phyloP scores from a whole-genome alignment of 2,888 invertebrate species.

The Spodoptera exigua region DNA sequence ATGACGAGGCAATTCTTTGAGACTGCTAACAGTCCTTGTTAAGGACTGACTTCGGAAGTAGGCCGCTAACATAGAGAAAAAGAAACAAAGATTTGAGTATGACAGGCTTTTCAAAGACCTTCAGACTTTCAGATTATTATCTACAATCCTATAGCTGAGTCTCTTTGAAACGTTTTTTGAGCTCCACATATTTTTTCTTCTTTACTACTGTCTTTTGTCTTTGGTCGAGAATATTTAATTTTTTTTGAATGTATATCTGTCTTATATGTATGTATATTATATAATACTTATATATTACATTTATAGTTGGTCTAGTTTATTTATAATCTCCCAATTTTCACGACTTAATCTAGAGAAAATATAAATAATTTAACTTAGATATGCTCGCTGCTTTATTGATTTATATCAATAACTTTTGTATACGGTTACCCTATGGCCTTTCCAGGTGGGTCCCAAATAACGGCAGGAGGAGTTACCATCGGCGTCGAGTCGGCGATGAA shows the following conservation, averaged over 20 bases:
- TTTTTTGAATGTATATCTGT: background rate
- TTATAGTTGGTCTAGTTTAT: no score
- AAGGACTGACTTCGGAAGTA: constrained; percentile 20
- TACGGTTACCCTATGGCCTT: no score
- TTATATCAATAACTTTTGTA: no score
- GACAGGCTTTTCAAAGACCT: constrained; percentile 23
- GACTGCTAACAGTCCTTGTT: constrained; percentile 23
- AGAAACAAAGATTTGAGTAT: constrained; percentile 21
- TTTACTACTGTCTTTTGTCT: constrained; percentile 7
- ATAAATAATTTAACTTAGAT: no score
- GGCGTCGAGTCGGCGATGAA: no score
- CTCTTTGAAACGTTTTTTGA: constrained; percentile 31
- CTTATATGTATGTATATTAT: no score
- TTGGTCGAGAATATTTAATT: constrained; percentile 2
- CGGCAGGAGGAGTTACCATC: no score
- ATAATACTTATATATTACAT: no score
- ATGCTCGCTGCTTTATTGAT: no score
- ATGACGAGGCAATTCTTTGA: constrained; percentile 8
- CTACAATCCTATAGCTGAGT: constrained; percentile 15
- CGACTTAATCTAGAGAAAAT: no score
- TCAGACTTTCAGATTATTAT: constrained; percentile 34
- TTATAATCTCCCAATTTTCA: no score
- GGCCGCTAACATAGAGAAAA: constrained; percentile 26
- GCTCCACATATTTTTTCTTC: constrained; percentile 17
- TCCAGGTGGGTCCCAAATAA: no score